Evolutionary conservation across 2,888 invertebrate species (phyloP).

Genomic region (Eristalinus aeneus): DNA sequence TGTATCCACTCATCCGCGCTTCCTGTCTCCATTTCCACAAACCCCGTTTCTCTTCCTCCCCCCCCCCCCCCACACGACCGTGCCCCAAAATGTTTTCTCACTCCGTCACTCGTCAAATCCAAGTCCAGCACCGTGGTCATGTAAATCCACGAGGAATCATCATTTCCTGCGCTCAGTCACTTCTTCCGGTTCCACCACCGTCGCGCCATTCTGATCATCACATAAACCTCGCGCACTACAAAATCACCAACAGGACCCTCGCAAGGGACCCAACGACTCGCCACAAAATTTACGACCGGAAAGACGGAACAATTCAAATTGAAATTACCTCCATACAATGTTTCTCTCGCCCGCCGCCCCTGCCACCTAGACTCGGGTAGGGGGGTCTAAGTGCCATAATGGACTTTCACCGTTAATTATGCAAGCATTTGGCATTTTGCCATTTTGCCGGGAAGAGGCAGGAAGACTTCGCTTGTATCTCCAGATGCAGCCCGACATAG

Average conservation of each 20-base stretch:
- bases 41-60: background rate
- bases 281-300: conserved; percentile 56
- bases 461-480: conserved; percentile 28
- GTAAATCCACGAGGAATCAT: conserved; percentile 39
- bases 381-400: conserved; percentile 55
- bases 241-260: background rate
- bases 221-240: background rate
- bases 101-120: background rate
- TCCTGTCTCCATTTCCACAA: background rate
- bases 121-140: background rate
- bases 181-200: conserved; percentile 41
- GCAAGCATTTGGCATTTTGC: conserved; percentile 64
- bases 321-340: conserved; percentile 41
- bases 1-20: background rate
- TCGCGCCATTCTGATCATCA: background rate
- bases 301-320: conserved; percentile 59
- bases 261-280: conserved; percentile 8
- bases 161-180: conserved; percentile 57
- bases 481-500: conserved; percentile 22
- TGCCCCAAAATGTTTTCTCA: background rate
- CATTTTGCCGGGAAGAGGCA: conserved; percentile 22
- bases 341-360: conserved; percentile 11
- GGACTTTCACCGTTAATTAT: conserved; percentile 63
- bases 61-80: background rate
- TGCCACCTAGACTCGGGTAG: conserved; percentile 8